These are phyloP conservation scores for Bovichtus diacanthus DNA, from an alignment of 2,797 vertebrate genomes.

Conservation along the genomic window DNA sequence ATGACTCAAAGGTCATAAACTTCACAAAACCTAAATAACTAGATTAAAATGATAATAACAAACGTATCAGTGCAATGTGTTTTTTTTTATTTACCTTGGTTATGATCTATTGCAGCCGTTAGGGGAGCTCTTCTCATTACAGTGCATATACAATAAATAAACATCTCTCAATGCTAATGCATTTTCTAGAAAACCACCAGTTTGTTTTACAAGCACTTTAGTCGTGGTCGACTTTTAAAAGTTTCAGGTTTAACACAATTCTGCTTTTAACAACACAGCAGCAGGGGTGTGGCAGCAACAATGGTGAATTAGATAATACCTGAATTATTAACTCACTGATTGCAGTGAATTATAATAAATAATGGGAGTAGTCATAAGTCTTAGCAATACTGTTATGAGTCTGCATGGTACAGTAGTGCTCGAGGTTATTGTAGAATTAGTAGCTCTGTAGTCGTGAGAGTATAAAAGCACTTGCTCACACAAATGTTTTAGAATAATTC, in stretches of 20 bases:
- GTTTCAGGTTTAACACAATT: background rate
- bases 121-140: conserved; percentile 13
- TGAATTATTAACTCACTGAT: background rate
- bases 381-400: background rate
- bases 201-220: background rate
- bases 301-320: background rate
- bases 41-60: too few relatives aligned
- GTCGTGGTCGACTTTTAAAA: background rate
- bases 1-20: background rate
- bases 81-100: conserved; percentile 27
- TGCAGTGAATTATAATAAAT: background rate
- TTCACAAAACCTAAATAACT: background rate
- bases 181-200: too few relatives aligned
- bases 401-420: background rate
- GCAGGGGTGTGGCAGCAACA: background rate
- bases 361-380: background rate
- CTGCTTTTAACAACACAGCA: too few relatives aligned
- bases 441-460: background rate
- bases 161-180: conserved; percentile 3
- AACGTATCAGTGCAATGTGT: too few relatives aligned
- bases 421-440: background rate
- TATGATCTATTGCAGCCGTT: conserved; percentile 35
- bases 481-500: conserved; percentile 11
- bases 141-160: background rate
- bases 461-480: background rate